Percentiles rank a stretch among this genome's conserved stretches.
Conservation (phyloP, 2,113 vertebrate species). For the Xiphorhynchus elegans region DNA sequence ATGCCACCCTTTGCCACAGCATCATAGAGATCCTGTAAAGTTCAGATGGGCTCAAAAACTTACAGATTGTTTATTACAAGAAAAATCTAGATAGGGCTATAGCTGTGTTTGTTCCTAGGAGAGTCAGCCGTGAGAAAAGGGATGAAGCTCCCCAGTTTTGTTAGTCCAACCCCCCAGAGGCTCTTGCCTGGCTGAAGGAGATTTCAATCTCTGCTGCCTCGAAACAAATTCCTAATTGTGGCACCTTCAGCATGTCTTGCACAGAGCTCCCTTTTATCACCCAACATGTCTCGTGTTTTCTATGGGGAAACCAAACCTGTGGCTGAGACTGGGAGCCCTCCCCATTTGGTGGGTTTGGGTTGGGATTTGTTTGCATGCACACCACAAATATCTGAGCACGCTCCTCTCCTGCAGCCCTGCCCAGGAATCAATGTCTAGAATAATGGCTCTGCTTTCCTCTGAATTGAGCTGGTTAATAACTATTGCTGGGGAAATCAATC, state of each 20-base stretch:
- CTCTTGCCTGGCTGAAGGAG: background rate
- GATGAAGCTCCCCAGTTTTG: background rate
- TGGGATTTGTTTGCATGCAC: conserved; percentile 22
- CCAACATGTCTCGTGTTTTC: background rate
- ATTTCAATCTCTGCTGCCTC: background rate
- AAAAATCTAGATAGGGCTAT: background rate
- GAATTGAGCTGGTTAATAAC: conserved; percentile 92
- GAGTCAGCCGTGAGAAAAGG: background rate
- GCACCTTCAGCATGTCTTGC: background rate
- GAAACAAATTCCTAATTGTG: background rate
- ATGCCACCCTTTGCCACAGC: background rate
- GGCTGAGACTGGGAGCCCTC: background rate
- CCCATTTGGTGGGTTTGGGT: background rate
- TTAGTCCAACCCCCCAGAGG: background rate
- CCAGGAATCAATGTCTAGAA: conserved; percentile 91
- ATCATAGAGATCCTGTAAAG: background rate
- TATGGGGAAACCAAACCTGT: background rate
- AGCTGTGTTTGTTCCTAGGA: background rate
- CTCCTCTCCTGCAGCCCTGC: conserved; percentile 59
- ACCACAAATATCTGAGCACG: conserved; percentile 47
- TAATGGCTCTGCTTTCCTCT: conserved; percentile 88
- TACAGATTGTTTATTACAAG: background rate
- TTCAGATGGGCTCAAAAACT: background rate
- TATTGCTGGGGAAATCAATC: conserved; percentile 94
- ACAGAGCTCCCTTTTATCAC: background rate